Evolutionary conservation across 2,113 vertebrate genomes (phyloP).

Genomic region (Phrynocephalus versicolor): DNA sequence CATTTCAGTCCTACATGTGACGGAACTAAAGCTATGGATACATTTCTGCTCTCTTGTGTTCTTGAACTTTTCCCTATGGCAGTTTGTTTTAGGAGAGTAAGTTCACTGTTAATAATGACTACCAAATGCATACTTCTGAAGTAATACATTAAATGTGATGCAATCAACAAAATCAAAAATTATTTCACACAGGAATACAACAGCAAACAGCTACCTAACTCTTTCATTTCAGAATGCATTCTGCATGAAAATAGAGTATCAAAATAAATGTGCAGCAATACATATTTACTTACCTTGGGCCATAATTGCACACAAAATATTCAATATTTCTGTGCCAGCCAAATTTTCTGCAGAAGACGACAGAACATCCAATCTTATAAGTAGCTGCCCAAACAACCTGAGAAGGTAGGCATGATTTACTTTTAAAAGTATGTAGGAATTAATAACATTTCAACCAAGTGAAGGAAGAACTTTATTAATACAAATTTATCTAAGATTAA

Average conservation of each 20-base stretch:
- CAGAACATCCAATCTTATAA: slow-evolving; percentile 77
- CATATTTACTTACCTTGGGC: slow-evolving; percentile 70
- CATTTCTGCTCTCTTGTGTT: not conserved
- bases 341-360: slow-evolving; percentile 62
- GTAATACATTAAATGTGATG: not conserved
- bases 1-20: not conserved
- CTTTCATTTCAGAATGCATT: slow-evolving; percentile 45
- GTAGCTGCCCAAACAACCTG: slow-evolving; percentile 75
- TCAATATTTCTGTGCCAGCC: slow-evolving; percentile 17
- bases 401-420: slow-evolving; percentile 18
- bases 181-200: not conserved
- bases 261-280: not conserved
- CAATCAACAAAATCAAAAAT: not conserved
- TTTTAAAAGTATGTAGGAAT: too few species aligned
- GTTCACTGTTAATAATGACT: not conserved
- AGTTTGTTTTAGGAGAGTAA: not conserved
- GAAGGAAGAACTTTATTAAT: not conserved
- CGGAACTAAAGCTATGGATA: not conserved
- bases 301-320: slow-evolving; percentile 76
- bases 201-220: not conserved
- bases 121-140: not conserved
- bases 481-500: not conserved
- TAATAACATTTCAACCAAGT: too few species aligned
- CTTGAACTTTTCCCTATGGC: not conserved
- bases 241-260: slow-evolving; percentile 49